A percentile compares a stretch with the other conserved stretches of the same genome.
Evolutionary conservation across 2,888 invertebrate genomes (phyloP).

Genomic region (Drosophila algonquin): DNA sequence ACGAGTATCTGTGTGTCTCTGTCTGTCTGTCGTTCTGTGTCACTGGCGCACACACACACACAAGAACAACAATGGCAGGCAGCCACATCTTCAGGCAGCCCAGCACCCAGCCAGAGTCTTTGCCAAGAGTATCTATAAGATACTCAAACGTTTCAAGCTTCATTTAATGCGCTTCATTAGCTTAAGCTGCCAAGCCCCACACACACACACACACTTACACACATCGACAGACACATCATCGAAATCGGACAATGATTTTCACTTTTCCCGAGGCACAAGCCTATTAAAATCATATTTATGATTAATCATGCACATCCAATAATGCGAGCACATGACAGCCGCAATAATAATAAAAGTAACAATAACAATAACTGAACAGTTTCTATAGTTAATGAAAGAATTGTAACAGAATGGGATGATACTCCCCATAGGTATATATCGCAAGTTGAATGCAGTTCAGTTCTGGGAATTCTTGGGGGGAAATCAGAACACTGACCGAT

Average conservation of each 20-base stretch:
- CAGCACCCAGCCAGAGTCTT: slow-evolving; percentile 14
- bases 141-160: slow-evolving; percentile 37
- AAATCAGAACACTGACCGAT: slow-evolving; percentile 60
- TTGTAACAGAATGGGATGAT: slow-evolving; percentile 26
- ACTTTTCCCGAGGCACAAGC: slow-evolving; percentile 46
- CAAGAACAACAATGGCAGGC: slow-evolving; percentile 30
- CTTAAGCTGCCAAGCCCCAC: slow-evolving; percentile 38
- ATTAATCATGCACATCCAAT: slow-evolving; percentile 64
- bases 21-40: slow-evolving; percentile 55
- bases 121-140: slow-evolving; percentile 48
- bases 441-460: slow-evolving; percentile 36
- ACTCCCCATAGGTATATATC: not conserved
- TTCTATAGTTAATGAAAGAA: slow-evolving; percentile 32
- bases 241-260: slow-evolving; percentile 64
- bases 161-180: slow-evolving; percentile 70
- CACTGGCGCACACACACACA: slow-evolving; percentile 51
- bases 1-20: slow-evolving; percentile 6
- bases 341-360: slow-evolving; percentile 27
- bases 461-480: slow-evolving; percentile 7
- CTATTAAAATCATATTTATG: slow-evolving; percentile 67
- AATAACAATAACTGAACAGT: slow-evolving; percentile 1
- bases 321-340: slow-evolving; percentile 24
- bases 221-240: slow-evolving; percentile 4
- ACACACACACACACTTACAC: not conserved
- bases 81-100: not conserved